These are phyloP conservation scores for Euthynnus affinis DNA, from an alignment of 2,797 vertebrate species.

Conservation along the genomic window DNA sequence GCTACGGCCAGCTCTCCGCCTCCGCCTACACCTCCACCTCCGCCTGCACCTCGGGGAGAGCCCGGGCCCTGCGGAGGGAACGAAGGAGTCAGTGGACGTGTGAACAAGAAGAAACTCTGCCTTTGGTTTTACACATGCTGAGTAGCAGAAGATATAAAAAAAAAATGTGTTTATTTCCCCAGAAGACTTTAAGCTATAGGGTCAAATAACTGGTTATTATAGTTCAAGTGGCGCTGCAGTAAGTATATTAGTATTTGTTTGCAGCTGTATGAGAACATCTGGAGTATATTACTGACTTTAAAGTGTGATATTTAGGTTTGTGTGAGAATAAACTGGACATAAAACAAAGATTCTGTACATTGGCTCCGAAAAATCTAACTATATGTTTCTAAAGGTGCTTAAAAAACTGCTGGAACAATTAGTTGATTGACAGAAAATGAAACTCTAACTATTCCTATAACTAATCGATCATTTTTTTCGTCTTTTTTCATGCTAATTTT, in stretches of 20 bases:
- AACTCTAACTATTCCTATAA: no score
- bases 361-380: no score
- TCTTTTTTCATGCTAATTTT: no score
- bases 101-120: background rate
- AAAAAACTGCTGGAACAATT: no score
- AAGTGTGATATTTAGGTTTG: background rate
- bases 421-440: no score
- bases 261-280: background rate
- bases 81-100: background rate
- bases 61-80: slow-evolving; percentile 72
- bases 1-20: slow-evolving; percentile 64
- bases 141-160: no score
- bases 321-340: background rate
- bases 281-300: background rate
- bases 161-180: no score
- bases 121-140: slow-evolving; percentile 4
- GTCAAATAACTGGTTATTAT: no score
- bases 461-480: no score
- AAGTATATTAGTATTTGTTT: background rate
- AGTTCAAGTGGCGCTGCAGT: background rate
- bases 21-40: slow-evolving; percentile 8
- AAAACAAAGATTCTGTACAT: no score
- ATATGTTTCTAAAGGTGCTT: no score
- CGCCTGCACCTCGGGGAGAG: slow-evolving; percentile 59
- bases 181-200: no score